These are phyloP conservation scores for Coelopa frigida DNA, from an alignment of 1,140 invertebrate genomes.

Conservation along the genomic window DNA sequence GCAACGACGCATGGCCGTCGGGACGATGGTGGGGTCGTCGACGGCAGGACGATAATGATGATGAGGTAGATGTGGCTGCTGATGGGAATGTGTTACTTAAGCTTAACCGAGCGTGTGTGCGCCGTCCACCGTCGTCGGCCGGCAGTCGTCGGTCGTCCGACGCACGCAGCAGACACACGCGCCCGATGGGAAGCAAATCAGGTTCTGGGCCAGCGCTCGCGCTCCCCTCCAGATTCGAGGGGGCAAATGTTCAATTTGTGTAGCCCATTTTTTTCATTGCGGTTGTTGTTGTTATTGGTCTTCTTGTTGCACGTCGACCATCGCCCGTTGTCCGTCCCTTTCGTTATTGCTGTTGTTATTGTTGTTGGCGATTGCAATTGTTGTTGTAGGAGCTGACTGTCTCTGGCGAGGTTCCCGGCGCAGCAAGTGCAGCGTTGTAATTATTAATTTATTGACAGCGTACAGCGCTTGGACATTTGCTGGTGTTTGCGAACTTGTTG, in stretches of 20 bases:
- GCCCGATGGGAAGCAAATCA: constrained; percentile 12
- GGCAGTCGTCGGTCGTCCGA: no score
- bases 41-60: neutral
- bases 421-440: neutral
- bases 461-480: constrained; percentile 5
- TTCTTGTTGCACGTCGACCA: neutral
- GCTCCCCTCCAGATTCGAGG: no score
- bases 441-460: constrained; percentile 14
- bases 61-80: neutral
- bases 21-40: no score
- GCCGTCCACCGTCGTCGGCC: no score
- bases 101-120: no score
- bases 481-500: constrained; percentile 3
- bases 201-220: constrained; percentile 3
- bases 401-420: no score
- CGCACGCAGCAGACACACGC: neutral
- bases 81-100: neutral
- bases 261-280: neutral
- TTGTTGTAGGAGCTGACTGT: no score
- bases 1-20: no score
- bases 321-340: constrained; percentile 4
- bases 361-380: no score
- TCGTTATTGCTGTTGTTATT: neutral
- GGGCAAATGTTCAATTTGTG: no score
- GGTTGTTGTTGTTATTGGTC: neutral